phyloP scores from a whole-genome alignment of 1,140 invertebrate genomes.

The Eriosoma lanigerum region DNA sequence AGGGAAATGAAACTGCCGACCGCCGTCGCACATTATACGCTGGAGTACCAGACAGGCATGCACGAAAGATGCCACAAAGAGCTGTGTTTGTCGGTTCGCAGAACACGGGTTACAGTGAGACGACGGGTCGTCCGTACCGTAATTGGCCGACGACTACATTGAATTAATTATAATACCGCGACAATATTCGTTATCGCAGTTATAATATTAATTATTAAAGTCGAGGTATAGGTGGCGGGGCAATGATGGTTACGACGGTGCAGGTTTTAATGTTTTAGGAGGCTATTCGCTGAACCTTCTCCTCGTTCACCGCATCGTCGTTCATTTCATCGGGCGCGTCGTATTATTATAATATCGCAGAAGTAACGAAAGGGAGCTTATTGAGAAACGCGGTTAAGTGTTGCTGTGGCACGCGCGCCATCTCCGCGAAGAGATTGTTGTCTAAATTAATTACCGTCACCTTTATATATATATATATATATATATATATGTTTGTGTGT shows the following conservation, averaged over 20 bases:
- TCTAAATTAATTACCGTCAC: conserved; percentile 38
- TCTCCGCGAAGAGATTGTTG: conserved; percentile 4
- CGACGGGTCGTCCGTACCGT: background rate
- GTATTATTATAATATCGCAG: too few species aligned
- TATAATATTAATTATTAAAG: too few species aligned
- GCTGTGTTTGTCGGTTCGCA: background rate
- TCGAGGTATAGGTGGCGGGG: too few species aligned
- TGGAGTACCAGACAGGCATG: too few species aligned
- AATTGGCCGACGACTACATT: background rate
- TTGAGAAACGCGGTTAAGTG: conserved; percentile 43
- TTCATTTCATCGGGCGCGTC: too few species aligned
- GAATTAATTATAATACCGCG: background rate
- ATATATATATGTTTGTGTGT: background rate
- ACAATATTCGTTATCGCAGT: conserved; percentile 3
- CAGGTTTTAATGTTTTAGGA: too few species aligned
- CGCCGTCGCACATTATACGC: background rate
- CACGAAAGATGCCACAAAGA: too few species aligned
- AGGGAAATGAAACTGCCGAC: background rate
- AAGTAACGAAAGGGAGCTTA: background rate
- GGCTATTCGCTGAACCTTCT: too few species aligned
- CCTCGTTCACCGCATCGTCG: too few species aligned
- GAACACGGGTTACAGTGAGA: background rate
- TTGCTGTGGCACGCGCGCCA: conserved; percentile 29
- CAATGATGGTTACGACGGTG: too few species aligned
- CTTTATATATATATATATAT: background rate